Conservation (phyloP, 2,113 vertebrate species). For the Phoenicopterus ruber region DNA sequence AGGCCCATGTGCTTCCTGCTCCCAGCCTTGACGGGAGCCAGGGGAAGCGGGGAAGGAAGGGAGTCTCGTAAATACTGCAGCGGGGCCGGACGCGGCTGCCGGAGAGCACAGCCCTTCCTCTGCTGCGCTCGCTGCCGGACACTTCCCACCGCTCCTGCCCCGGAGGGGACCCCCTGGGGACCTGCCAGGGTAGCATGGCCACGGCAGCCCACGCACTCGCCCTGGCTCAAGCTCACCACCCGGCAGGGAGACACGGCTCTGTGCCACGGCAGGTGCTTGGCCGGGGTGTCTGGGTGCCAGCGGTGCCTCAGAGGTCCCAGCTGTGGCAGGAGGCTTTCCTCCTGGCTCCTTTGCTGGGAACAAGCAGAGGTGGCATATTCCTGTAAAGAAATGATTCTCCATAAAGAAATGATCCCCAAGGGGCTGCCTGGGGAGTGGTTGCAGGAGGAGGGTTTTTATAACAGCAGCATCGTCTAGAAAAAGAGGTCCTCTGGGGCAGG, state of each 20-base stretch:
- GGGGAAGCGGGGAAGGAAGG: constrained; percentile 46
- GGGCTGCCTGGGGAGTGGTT: neutral
- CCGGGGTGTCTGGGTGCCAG: neutral
- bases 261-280: rapidly evolving
- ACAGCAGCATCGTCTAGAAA: neutral
- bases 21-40: neutral
- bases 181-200: neutral
- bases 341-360: neutral
- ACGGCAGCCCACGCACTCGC: neutral
- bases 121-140: neutral
- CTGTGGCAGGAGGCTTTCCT: neutral
- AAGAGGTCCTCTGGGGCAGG: neutral
- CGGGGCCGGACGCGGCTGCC: neutral
- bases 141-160: neutral
- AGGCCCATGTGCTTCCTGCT: constrained; percentile 57
- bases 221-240: neutral
- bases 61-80: neutral
- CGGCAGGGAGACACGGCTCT: rapidly evolving
- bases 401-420: neutral
- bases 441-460: neutral
- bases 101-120: constrained; percentile 62
- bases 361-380: neutral
- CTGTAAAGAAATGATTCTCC: neutral
- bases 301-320: neutral
- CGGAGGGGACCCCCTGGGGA: neutral